Conservation (phyloP, 2,113 vertebrate genomes). For the Mesembrinibis cayennensis region DNA sequence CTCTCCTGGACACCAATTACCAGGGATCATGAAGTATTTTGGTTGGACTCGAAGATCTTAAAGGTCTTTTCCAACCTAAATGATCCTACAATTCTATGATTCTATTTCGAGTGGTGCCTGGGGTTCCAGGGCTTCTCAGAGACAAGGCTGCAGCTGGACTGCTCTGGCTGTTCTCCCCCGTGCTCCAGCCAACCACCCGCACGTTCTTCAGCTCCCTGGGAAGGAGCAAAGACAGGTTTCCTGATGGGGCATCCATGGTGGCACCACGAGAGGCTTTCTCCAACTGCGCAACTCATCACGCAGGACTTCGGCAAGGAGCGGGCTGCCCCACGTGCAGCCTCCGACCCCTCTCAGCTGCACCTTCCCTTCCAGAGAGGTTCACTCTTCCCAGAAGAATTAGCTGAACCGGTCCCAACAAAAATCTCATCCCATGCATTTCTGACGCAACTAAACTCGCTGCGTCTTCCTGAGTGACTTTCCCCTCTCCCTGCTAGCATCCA, state of each 20-base stretch:
- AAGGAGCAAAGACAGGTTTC: background rate
- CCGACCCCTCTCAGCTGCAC: background rate
- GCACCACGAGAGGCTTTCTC: background rate
- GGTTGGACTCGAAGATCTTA: background rate
- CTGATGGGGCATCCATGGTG: background rate
- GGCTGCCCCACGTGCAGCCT: background rate
- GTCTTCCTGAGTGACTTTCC: background rate
- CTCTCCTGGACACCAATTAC: background rate
- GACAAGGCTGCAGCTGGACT: background rate
- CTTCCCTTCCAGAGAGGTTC: background rate
- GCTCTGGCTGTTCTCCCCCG: background rate
- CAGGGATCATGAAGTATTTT: background rate
- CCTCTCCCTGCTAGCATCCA: background rate
- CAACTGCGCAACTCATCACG: background rate
- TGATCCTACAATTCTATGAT: background rate
- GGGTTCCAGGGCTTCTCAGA: background rate
- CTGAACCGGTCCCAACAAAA: background rate
- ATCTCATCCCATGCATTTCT: background rate
- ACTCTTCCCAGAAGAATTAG: background rate
- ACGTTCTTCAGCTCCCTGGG: background rate
- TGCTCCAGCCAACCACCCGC: background rate
- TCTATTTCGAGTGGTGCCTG: background rate
- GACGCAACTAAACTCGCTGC: fast-evolving
- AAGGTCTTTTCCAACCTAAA: background rate
- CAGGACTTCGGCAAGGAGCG: background rate